phyloP scores from a whole-genome alignment of 1,140 invertebrate genomes.

The Calliphora vicina region DNA sequence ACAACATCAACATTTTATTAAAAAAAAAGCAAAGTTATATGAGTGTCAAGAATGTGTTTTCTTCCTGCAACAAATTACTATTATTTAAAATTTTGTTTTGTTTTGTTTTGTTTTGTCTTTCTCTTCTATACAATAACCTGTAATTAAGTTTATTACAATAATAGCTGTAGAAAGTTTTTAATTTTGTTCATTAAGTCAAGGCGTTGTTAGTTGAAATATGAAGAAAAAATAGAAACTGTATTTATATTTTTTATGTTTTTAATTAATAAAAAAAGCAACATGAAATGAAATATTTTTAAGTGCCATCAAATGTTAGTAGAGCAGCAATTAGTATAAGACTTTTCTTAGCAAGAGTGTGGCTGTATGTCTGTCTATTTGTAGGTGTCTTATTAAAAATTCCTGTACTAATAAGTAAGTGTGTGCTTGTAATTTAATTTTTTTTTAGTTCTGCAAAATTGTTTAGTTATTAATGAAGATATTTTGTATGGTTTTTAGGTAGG shows the following conservation, averaged over 20 bases:
- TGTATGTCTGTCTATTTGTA: not conserved
- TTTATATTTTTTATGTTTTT: not conserved
- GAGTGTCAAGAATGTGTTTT: too few relatives aligned
- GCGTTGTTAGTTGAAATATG: not conserved
- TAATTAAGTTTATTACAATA: not conserved
- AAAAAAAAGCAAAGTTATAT: too few relatives aligned
- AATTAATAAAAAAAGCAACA: not conserved
- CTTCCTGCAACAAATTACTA: too few relatives aligned
- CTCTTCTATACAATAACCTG: not conserved
- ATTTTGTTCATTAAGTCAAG: slow-evolving; percentile 1
- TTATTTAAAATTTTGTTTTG: too few relatives aligned
- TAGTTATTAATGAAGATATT: not conserved
- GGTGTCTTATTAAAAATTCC: not conserved
- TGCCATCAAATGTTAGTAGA: not conserved
- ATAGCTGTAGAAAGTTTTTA: not conserved
- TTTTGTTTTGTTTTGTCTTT: too few relatives aligned
- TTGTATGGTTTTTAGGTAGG: not conserved
- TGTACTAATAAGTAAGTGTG: too few relatives aligned
- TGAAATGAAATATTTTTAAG: not conserved
- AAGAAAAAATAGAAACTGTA: too few relatives aligned
- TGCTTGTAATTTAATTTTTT: too few relatives aligned
- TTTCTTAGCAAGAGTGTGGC: not conserved
- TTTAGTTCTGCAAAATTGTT: not conserved
- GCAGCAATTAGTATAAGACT: not conserved
- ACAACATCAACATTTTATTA: too few relatives aligned